Conservation (phyloP, 2,113 vertebrate genomes). For the Saiga tatarica region DNA sequence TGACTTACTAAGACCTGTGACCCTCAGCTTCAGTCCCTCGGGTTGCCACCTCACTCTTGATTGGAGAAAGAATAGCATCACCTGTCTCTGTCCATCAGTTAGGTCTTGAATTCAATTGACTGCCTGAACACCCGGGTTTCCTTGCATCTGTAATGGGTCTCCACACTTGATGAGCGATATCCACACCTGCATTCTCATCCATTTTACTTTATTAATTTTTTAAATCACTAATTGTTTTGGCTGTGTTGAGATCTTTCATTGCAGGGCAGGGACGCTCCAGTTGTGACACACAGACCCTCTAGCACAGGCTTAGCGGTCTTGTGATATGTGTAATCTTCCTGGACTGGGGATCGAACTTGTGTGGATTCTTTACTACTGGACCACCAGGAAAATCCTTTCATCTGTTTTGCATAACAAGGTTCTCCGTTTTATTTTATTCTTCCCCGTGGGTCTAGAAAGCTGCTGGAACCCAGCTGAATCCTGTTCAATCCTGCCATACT, state of each 20-base stretch:
- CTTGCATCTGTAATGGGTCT: not conserved
- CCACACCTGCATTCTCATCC: not conserved
- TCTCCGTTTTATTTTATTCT: not conserved
- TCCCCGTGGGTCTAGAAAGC: not conserved
- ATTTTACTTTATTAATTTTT: not conserved
- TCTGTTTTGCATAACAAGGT: not conserved
- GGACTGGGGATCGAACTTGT: not conserved
- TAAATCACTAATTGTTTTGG: not conserved
- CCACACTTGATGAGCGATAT: no score
- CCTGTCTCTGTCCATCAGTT: not conserved
- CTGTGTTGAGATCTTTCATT: not conserved
- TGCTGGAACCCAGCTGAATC: not conserved
- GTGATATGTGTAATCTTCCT: not conserved
- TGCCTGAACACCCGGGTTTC: not conserved
- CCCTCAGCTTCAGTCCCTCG: not conserved
- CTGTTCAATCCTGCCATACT: not conserved
- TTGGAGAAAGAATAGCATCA: not conserved
- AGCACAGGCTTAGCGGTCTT: rapidly evolving
- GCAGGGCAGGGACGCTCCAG: not conserved
- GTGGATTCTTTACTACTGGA: not conserved
- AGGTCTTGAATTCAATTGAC: not conserved
- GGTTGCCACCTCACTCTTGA: not conserved
- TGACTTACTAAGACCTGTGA: not conserved
- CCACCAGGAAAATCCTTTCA: not conserved
- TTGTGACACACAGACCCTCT: not conserved